Evolutionary conservation across 23 tunicate genomes (phyloP).

Genomic region (Styela plicata): DNA sequence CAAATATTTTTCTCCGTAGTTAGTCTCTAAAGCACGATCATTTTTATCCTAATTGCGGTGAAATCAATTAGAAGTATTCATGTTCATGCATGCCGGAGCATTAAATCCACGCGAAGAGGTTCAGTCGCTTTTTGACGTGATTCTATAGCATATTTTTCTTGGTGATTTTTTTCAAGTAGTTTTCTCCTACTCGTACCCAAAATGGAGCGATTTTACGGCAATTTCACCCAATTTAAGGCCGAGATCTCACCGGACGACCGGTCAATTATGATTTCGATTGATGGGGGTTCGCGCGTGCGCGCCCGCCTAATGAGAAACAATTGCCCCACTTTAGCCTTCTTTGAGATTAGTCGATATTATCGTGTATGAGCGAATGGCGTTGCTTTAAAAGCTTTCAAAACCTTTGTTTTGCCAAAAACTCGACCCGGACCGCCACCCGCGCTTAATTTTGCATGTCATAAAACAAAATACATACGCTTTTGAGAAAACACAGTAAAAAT

Average conservation of each 20-base stretch:
- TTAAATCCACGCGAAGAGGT: not conserved
- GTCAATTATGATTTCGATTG: conserved; percentile 32
- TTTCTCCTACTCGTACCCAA: conserved; percentile 16
- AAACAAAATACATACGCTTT: no score
- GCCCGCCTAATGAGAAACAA: conserved; percentile 13
- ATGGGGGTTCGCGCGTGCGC: conserved; percentile 18
- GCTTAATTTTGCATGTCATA: not conserved
- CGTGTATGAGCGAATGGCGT: not conserved
- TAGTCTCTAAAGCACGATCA: no score
- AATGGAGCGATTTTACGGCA: conserved; percentile 37
- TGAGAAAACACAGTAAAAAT: no score
- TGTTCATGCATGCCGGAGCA: not conserved
- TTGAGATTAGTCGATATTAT: conserved; percentile 1
- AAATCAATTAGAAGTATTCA: not conserved
- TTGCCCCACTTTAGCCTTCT: conserved; percentile 9
- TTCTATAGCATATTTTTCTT: not conserved
- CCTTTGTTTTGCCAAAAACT: not conserved
- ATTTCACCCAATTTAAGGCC: conserved; percentile 38
- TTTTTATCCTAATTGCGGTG: not conserved
- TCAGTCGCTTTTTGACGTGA: not conserved
- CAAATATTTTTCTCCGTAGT: no score
- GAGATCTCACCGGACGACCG: conserved; percentile 29
- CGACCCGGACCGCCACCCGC: conserved; percentile 2
- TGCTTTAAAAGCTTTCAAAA: not conserved
- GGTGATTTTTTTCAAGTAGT: not conserved